Percentiles rank a stretch among this genome's conserved stretches.
Evolutionary conservation across 2,797 vertebrate species (phyloP).

Genomic region (Protosalanx chinensis): DNA sequence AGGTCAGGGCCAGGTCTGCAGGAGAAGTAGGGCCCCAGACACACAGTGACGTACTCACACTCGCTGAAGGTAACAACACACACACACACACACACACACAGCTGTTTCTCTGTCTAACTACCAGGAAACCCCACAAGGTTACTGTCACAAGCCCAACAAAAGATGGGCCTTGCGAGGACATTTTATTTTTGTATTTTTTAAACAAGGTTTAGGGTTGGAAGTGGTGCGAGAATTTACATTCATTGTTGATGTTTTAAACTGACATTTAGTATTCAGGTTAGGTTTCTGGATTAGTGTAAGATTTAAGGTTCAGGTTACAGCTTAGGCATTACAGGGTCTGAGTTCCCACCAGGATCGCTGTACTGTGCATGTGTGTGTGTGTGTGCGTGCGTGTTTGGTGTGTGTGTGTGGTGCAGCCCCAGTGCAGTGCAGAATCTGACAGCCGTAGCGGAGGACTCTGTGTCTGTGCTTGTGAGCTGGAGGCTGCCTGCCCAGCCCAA

Average conservation of each 20-base stretch:
- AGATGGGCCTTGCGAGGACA: no score
- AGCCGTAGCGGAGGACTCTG: constrained; percentile 82
- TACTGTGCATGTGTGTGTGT: neutral
- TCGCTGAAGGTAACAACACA: constrained; percentile 78
- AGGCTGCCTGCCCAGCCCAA: constrained; percentile 85
- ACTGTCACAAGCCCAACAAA: no score
- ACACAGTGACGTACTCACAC: constrained; percentile 76
- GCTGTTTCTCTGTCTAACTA: neutral
- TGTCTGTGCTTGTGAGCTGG: constrained; percentile 85
- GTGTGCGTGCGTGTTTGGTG: constrained; percentile 5
- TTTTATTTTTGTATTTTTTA: no score
- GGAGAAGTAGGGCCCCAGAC: constrained; percentile 84
- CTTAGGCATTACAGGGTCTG: no score
- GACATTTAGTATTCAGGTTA: no score
- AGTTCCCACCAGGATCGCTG: no score
- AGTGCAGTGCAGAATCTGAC: constrained; percentile 81
- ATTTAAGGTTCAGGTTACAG: no score
- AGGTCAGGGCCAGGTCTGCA: constrained; percentile 81
- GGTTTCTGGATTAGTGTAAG: no score
- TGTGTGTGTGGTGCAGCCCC: constrained; percentile 68
- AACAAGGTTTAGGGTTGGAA: no score
- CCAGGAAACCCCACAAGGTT: no score
- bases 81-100: neutral
- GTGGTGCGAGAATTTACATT: no score
- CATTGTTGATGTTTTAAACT: no score